A percentile compares a stretch with the other conserved stretches of the same genome.
Evolutionary conservation across 2,797 vertebrate species (phyloP).

Genomic region (Parambassis ranga): DNA sequence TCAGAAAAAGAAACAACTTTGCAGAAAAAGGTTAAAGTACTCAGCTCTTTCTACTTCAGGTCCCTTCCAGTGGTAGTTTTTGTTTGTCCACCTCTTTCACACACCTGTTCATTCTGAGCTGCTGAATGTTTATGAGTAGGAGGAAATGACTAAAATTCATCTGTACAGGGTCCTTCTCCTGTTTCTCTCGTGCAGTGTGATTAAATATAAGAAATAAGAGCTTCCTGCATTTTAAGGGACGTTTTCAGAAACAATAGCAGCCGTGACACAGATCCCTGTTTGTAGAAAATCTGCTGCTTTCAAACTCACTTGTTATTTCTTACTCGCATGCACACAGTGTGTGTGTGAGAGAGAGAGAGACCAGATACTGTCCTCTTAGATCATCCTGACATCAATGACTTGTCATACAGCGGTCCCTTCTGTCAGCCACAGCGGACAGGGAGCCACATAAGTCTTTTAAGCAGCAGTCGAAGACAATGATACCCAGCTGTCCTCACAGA

Average conservation of each 20-base stretch:
- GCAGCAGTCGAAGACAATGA: constrained; percentile 53
- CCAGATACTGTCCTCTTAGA: constrained; percentile 50
- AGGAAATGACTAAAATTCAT: constrained; percentile 25
- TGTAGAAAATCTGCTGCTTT: constrained; percentile 6
- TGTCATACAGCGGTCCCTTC: constrained; percentile 57
- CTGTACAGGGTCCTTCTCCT: constrained; percentile 5
- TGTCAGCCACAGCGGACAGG: constrained; percentile 47
- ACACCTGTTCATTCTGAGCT: constrained; percentile 49
- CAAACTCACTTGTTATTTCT: constrained; percentile 18
- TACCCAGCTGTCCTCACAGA: constrained; percentile 22
- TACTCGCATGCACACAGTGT: not conserved
- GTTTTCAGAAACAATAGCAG: not conserved
- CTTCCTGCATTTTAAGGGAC: not conserved
- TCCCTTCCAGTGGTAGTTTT: not conserved
- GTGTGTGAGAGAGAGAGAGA: not conserved
- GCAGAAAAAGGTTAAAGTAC: constrained; percentile 8
- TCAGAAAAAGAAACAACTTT: constrained; percentile 28
- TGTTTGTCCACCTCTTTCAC: not conserved
- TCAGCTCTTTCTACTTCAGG: not conserved
- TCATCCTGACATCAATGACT: constrained; percentile 65
- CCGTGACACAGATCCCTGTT: not conserved
- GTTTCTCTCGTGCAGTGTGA: not conserved
- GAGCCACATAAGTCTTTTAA: constrained; percentile 56
- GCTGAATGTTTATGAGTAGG: constrained; percentile 53
- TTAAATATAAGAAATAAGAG: constrained; percentile 16